phyloP scores from a whole-genome alignment of 2,797 vertebrate genomes.

The Pangasius sanitwongsei region DNA sequence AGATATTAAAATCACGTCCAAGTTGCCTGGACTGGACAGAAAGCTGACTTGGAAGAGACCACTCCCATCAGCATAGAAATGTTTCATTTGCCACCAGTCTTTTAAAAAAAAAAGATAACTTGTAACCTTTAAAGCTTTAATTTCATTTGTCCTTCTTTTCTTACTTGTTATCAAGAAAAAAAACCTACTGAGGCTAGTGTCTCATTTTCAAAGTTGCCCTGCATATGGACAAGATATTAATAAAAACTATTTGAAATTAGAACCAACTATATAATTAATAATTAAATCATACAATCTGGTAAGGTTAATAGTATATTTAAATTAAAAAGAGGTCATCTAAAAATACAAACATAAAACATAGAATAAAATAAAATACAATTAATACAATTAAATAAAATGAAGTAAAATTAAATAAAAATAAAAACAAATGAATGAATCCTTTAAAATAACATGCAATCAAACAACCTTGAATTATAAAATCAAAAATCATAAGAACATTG shows the following conservation, averaged over 20 bases:
- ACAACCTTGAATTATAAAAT: background rate
- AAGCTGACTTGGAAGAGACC: background rate
- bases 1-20: background rate
- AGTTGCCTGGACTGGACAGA: background rate
- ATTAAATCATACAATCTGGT: background rate
- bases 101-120: background rate
- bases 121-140: background rate
- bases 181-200: background rate
- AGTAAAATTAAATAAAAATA: background rate
- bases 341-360: background rate
- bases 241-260: background rate
- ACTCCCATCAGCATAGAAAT: background rate
- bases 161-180: background rate
- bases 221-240: background rate
- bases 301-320: background rate
- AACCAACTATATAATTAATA: background rate
- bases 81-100: background rate
- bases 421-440: background rate
- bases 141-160: background rate
- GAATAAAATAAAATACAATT: background rate
- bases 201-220: background rate
- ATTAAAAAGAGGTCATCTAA: background rate
- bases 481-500: background rate
- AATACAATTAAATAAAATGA: background rate
- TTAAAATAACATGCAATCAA: background rate